A percentile compares a stretch with the other conserved stretches of the same genome.
Evolutionary conservation across 1,140 invertebrate genomes (phyloP).

Genomic region (Drosophila dunni): DNA sequence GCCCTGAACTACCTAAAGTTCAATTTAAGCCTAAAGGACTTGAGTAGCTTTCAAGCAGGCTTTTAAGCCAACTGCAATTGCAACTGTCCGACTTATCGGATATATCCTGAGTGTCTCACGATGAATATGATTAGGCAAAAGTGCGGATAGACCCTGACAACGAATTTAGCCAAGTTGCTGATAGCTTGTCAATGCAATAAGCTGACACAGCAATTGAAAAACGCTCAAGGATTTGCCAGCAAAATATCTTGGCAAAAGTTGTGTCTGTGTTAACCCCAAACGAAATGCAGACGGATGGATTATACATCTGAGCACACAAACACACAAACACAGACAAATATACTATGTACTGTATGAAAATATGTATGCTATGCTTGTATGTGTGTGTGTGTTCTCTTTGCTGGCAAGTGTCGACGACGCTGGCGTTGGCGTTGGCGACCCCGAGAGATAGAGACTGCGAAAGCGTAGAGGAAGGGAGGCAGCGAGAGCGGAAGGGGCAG

Average conservation of each 20-base stretch:
- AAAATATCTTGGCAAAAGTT: conserved; percentile 46
- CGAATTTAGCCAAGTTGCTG: conserved; percentile 48
- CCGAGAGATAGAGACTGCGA: conserved; percentile 11
- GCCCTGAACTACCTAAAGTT: too few relatives aligned
- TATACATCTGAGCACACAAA: conserved; percentile 26
- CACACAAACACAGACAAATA: neutral
- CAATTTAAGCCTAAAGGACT: too few relatives aligned
- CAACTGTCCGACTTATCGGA: neutral
- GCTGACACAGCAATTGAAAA: conserved; percentile 65
- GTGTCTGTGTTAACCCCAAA: conserved; percentile 33
- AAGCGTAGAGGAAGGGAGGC: conserved; percentile 10
- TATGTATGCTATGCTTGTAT: neutral
- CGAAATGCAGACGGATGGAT: conserved; percentile 53
- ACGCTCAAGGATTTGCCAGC: conserved; percentile 44
- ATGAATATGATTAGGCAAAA: conserved; percentile 38
- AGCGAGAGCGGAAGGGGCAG: neutral
- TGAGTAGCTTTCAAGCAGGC: neutral
- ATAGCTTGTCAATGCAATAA: conserved; percentile 54
- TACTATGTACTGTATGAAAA: neutral
- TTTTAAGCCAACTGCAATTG: conserved; percentile 8
- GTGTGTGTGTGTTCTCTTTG: conserved; percentile 11
- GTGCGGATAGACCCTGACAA: conserved; percentile 32
- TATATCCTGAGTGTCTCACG: neutral
- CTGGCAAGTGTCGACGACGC: conserved; percentile 43
- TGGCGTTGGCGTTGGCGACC: conserved; percentile 18